A percentile compares a stretch with the other conserved stretches of the same genome.
These are phyloP conservation scores for Microctonus brassicae DNA, from an alignment of 2,888 invertebrate species.

Conservation along the genomic window DNA sequence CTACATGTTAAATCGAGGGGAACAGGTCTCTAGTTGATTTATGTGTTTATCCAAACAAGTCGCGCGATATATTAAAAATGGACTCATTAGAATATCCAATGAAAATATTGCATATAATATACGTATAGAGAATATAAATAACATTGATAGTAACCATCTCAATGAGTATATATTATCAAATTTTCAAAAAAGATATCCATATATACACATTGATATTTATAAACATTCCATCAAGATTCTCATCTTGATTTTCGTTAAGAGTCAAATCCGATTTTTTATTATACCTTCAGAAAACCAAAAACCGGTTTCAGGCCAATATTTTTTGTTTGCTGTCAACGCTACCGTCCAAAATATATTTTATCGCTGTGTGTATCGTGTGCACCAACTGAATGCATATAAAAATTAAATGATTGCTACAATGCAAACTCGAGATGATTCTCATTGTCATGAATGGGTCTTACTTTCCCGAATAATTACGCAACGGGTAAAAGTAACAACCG, in stretches of 20 bases:
- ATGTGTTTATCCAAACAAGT: too few relatives aligned
- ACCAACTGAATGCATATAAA: background rate
- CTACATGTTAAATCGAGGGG: too few relatives aligned
- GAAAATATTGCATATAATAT: conserved; percentile 12
- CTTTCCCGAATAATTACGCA: conserved; percentile 37
- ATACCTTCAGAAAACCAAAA: conserved; percentile 4
- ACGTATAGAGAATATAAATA: background rate
- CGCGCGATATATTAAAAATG: too few relatives aligned
- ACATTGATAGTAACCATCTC: conserved; percentile 11
- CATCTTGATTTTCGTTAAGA: conserved; percentile 10
- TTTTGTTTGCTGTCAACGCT: conserved; percentile 36
- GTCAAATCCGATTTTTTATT: conserved; percentile 36
- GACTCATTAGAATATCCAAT: too few relatives aligned
- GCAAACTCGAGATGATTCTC: conserved; percentile 20
- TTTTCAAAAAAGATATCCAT: too few relatives aligned
- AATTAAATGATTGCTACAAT: conserved; percentile 21
- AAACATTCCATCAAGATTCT: conserved; percentile 27
- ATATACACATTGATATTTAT: background rate
- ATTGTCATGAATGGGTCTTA: conserved; percentile 20
- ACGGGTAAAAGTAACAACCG: conserved; percentile 20
- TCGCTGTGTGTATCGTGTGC: background rate
- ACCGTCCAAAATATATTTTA: conserved; percentile 30
- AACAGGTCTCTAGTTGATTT: too few relatives aligned
- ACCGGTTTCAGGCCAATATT: conserved; percentile 35
- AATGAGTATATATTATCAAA: background rate